Evolutionary conservation across 1,140 invertebrate species (phyloP), one percentile per base, ranked within the genome.

Genomic region (Adelges cooleyi): DNA sequence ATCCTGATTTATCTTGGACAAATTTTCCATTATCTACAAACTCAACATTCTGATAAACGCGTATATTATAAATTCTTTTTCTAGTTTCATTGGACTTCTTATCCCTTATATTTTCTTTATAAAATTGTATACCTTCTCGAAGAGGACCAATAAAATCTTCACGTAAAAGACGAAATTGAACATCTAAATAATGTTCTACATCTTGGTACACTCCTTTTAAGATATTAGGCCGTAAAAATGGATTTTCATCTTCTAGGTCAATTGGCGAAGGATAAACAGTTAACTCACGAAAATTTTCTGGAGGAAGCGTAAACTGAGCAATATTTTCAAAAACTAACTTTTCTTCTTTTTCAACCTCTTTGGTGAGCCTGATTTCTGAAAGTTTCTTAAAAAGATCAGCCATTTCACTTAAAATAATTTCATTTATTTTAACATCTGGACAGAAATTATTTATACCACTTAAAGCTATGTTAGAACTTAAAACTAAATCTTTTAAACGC

Each of bases 181-280:
- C 78, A 70, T 89, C 86, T 11, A 92, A 73, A 71, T 92, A 92
- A 68, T 89, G 81, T 25, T 86, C 77, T 0, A 81, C 75, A 71
- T 79, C 74, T 6, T 74, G 68, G 72, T 86, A 90, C 0, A 74
- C 70, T 2, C 84, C 85, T 29, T 79, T 69, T 0, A 80, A 71
- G 44, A 82, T 80, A 71, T 85, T 86, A 11, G 78, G 74, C 3
- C 81, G 74, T 10, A 86, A 67, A 73, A 78, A 81, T 17, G 72
- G 38, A 36, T 38, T 25, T 11, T 66, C 38, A 18, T 0, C 25
- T 29, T 51, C 46, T 0, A 68, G 18, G 38, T 69, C 69, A 8
- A 44, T 25, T 38, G 44, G 8, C 0, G 40, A 59, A 29, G 69
- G 69, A 38, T 65, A 68, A 1, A 69, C 10, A 36, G 38, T 18